Evolutionary conservation across 2,797 vertebrate genomes (phyloP).

Genomic region (Limnodromus scolopaceus): DNA sequence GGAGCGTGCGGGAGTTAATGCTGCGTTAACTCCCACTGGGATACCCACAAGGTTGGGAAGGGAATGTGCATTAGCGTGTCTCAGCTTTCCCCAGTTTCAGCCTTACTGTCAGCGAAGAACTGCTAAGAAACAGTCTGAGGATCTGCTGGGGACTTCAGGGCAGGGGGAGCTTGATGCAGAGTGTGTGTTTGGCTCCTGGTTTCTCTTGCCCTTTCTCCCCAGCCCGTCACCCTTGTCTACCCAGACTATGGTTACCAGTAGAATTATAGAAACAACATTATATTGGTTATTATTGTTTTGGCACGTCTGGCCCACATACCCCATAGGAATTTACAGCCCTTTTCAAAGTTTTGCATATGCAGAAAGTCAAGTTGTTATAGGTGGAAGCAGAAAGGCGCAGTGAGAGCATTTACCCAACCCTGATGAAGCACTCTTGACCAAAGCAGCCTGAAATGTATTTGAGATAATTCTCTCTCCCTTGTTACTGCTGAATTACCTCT

Average conservation of each 20-base stretch:
- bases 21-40: not conserved
- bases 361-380: not conserved
- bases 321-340: not conserved
- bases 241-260: not conserved
- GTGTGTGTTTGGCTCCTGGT: not conserved
- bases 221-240: not conserved
- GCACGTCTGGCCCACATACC: not conserved
- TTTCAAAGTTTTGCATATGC: not conserved
- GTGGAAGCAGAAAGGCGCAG: not conserved
- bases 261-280: not conserved
- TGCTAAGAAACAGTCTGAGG: not conserved
- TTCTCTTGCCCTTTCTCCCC: not conserved
- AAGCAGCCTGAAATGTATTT: not conserved
- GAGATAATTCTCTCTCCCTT: not conserved
- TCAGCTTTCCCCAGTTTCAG: not conserved
- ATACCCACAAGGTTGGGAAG: not conserved
- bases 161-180: not conserved
- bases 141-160: not conserved
- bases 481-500: not conserved
- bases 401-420: not conserved
- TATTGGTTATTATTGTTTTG: not conserved
- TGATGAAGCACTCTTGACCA: not conserved
- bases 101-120: not conserved
- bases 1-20: not conserved
- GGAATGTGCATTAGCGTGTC: not conserved